phyloP scores from a whole-genome alignment of 2,113 vertebrate genomes.

The Menidia beryllina region DNA sequence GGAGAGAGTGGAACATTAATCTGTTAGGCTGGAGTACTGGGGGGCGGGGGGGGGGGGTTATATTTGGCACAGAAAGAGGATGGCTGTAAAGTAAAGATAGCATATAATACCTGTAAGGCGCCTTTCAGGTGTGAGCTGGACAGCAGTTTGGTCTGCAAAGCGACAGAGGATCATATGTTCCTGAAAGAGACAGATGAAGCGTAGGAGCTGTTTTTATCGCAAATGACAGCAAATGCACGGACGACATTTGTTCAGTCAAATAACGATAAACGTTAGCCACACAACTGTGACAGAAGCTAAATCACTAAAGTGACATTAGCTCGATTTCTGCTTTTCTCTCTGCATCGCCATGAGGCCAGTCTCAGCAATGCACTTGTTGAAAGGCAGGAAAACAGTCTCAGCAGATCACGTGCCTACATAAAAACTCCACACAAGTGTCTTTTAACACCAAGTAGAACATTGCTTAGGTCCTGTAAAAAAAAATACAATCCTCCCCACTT shows the following conservation, averaged over 20 bases:
- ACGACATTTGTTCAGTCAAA: neutral
- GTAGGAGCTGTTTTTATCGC: neutral
- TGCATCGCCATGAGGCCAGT: neutral
- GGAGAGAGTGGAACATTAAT: neutral
- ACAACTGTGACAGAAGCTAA: too few species aligned
- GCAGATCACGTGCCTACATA: neutral
- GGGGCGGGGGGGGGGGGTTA: too few species aligned
- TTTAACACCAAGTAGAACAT: neutral
- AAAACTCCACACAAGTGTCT: neutral
- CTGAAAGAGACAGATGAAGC: constrained; percentile 70
- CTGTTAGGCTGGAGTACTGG: neutral
- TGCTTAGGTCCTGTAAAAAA: too few species aligned
- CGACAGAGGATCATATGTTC: constrained; percentile 98
- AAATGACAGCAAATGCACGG: neutral
- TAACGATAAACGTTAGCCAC: too few species aligned
- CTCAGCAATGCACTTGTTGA: constrained; percentile 1
- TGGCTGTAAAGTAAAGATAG: neutral
- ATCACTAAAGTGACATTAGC: too few species aligned
- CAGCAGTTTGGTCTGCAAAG: constrained; percentile 96
- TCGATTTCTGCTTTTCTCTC: too few species aligned
- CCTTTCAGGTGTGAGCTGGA: constrained; percentile 89
- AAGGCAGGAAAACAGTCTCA: neutral
- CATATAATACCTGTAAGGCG: constrained; percentile 86
- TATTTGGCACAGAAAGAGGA: neutral
- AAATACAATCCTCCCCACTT: neutral